A percentile compares a stretch with the other conserved stretches of the same genome.
phyloP scores from a whole-genome alignment of 1,140 invertebrate species.

The Apis dorsata region DNA sequence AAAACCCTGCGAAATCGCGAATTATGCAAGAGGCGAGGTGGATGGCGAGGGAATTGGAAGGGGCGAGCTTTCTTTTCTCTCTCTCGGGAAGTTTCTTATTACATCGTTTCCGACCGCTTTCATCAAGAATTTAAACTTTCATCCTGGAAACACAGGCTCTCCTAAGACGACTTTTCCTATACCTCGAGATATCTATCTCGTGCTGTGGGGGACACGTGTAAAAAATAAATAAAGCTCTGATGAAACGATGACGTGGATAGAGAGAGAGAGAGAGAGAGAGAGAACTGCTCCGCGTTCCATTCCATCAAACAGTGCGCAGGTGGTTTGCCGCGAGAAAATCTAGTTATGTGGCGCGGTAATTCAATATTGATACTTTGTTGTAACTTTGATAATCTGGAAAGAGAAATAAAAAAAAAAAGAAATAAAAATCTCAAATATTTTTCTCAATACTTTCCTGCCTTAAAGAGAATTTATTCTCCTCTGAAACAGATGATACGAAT shows the following conservation, averaged over 20 bases:
- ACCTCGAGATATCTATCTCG: not conserved
- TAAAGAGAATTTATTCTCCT: not conserved
- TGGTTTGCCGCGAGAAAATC: not conserved
- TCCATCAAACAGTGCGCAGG: constrained; percentile 17
- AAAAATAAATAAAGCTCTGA: constrained; percentile 37
- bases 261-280: not conserved
- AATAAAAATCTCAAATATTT: not conserved
- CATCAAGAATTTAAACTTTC: constrained; percentile 50
- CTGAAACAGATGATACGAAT: too few species aligned
- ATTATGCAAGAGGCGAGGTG: constrained; percentile 45
- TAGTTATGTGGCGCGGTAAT: not conserved
- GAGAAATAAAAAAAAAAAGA: not conserved
- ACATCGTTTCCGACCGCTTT: constrained; percentile 34
- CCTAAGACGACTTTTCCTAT: not conserved
- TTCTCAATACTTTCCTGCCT: too few species aligned
- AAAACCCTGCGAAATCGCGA: constrained; percentile 35
- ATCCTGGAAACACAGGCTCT: constrained; percentile 7
- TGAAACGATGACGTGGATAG: constrained; percentile 25
- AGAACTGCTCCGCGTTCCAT: constrained; percentile 6
- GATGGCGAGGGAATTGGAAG: not conserved
- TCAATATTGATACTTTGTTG: constrained; percentile 9
- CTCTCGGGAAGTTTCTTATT: constrained; percentile 40
- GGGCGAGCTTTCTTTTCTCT: constrained; percentile 12
- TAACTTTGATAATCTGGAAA: not conserved
- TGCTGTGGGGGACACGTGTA: not conserved